Evolutionary conservation across 1,140 invertebrate genomes (phyloP).

Genomic region (Lerema accius): DNA sequence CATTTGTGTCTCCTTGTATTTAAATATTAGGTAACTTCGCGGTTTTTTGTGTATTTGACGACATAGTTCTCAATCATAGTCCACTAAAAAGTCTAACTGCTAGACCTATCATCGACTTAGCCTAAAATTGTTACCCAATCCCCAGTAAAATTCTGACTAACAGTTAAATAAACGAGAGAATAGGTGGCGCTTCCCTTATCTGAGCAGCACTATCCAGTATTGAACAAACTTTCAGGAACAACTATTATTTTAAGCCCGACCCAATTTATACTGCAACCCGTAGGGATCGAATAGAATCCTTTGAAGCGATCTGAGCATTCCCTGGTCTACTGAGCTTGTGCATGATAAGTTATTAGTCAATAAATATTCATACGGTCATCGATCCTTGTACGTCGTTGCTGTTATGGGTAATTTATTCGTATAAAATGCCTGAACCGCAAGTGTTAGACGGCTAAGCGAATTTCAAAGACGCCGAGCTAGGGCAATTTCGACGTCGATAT

Average conservation of each 20-base stretch:
- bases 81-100: too few species aligned
- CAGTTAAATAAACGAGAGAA: too few species aligned
- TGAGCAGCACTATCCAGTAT: too few species aligned
- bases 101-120: too few species aligned
- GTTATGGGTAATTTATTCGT: conserved; percentile 42
- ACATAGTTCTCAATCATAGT: too few species aligned
- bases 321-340: conserved; percentile 46
- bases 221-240: too few species aligned
- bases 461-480: conserved; percentile 29
- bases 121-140: too few species aligned
- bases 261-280: background rate
- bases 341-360: conserved; percentile 49
- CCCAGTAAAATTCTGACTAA: too few species aligned
- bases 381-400: conserved; percentile 33
- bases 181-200: too few species aligned
- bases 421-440: conserved; percentile 36
- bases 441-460: conserved; percentile 34
- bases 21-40: too few species aligned
- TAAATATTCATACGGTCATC: conserved; percentile 50
- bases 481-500: conserved; percentile 28
- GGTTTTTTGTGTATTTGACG: too few species aligned
- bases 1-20: too few species aligned
- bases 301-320: conserved; percentile 51
- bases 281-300: conserved; percentile 30
- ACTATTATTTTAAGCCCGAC: background rate